Conservation (phyloP, 2,797 vertebrate species). For the Tapera naevia region DNA sequence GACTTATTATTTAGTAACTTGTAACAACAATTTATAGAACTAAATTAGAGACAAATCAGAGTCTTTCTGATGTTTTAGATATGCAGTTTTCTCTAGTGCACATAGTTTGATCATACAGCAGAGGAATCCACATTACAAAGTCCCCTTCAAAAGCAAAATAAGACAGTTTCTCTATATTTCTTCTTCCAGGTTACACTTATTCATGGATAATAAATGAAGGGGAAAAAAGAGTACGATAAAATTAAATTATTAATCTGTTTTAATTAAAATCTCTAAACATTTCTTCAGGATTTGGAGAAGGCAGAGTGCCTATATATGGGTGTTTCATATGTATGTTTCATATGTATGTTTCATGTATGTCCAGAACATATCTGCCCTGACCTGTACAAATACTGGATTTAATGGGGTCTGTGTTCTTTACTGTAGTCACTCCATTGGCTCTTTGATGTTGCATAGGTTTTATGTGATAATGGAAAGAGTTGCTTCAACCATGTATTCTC, state of each 20-base stretch:
- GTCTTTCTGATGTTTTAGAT: slow-evolving; percentile 25
- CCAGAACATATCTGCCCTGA: neutral
- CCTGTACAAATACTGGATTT: slow-evolving; percentile 21
- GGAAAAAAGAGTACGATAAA: neutral
- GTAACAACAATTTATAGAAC: slow-evolving; percentile 47
- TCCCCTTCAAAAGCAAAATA: neutral
- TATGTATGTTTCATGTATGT: neutral
- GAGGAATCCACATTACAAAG: neutral
- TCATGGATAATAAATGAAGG: slow-evolving; percentile 44
- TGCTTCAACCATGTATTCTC: slow-evolving; percentile 51
- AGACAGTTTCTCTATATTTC: neutral
- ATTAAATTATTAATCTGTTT: slow-evolving; percentile 6
- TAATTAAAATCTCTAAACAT: neutral
- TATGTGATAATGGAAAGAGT: slow-evolving; percentile 34
- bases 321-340: too few relatives aligned
- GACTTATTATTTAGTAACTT: slow-evolving; percentile 46
- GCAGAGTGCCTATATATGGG: neutral
- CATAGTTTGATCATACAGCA: neutral
- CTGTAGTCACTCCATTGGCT: slow-evolving; percentile 11
- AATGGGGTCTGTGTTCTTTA: neutral
- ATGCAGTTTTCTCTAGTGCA: neutral
- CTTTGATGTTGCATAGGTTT: slow-evolving; percentile 40
- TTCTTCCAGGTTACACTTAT: slow-evolving; percentile 45
- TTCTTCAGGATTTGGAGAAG: neutral
- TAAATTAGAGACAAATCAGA: slow-evolving; percentile 57